Conservation (phyloP, 2,797 vertebrate species). For the Accipiter superciliosus region DNA sequence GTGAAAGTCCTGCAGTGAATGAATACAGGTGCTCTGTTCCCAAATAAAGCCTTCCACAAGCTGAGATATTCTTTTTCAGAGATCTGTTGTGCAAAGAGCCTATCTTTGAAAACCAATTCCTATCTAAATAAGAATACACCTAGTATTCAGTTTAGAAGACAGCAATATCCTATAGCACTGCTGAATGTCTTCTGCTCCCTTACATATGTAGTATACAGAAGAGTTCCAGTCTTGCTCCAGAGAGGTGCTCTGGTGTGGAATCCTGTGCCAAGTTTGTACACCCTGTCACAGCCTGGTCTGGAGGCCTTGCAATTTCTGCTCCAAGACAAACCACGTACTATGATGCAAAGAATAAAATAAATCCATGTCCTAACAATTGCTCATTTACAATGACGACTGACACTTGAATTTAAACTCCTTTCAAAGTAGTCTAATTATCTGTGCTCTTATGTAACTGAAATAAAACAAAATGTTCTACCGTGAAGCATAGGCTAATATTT, state of each 20-base stretch:
- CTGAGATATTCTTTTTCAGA: background rate
- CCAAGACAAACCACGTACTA: background rate
- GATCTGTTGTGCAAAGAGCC: background rate
- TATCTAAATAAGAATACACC: background rate
- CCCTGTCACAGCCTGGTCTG: background rate
- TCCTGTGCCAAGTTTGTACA: background rate
- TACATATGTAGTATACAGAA: accelerated
- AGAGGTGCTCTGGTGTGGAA: background rate
- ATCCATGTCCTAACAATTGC: background rate
- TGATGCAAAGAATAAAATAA: background rate
- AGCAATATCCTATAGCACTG: background rate
- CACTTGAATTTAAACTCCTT: background rate
- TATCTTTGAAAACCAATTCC: background rate
- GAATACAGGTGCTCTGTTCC: background rate
- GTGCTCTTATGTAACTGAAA: background rate
- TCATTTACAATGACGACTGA: background rate
- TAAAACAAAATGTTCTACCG: background rate
- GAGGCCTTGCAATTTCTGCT: background rate
- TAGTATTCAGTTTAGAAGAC: background rate
- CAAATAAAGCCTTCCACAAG: background rate
- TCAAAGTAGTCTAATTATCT: background rate
- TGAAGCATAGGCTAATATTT: background rate
- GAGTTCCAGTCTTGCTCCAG: background rate
- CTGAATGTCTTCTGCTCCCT: background rate
- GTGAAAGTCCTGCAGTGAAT: background rate